Evolutionary conservation across 1,140 invertebrate species (phyloP), one percentile per base, ranked within the genome.

Genomic region (Octopus bimaculoides): DNA sequence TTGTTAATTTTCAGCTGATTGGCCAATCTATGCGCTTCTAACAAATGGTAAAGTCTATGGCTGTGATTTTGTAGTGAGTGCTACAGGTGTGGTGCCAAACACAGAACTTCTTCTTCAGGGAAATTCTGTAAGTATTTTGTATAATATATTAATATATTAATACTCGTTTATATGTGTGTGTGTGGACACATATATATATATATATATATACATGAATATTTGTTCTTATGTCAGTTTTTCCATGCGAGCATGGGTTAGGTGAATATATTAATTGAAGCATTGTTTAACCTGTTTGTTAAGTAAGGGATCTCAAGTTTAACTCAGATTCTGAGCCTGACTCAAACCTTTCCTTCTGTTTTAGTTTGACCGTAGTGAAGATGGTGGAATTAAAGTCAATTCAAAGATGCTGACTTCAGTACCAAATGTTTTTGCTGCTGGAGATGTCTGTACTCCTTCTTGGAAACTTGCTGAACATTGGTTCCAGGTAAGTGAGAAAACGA

Each of bases 61-160:
- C 10, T 97, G 96, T 92, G 97, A 99, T 92, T 94, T 99, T 87
- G 91, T 99, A 54, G 92, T 99, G 77, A 98, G 96, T 83, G 98
- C 98, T 5, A 99, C 96, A 71, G 98, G 98, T 20, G 97, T 99
- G 4, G 89, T 91, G 55, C 96, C 93, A n/a, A 91, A 92, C 84
- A 87, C 87, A 10, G 81, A 89, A 14, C 78, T 83, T 55, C 89
- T 92, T 81, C 20, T 85, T n/a, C 69, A 82, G 73, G 86, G 83
- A 75, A 87, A 89, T 79, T 79, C 88, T 80, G 90, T 91, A 84
- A 78, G 82, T 85, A n/a, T 26, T 12, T 71, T 55, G 6, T 4
- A 77, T 52, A 41, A 41, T 41, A 41, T 41, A n/a, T n/a, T n/a
- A n/a, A n/a, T n/a, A n/a, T n/a, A n/a, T n/a, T n/a, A n/a, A n/a